Evolutionary conservation across 1,140 invertebrate species (phyloP).

Genomic region (Coptotermes formosanus): DNA sequence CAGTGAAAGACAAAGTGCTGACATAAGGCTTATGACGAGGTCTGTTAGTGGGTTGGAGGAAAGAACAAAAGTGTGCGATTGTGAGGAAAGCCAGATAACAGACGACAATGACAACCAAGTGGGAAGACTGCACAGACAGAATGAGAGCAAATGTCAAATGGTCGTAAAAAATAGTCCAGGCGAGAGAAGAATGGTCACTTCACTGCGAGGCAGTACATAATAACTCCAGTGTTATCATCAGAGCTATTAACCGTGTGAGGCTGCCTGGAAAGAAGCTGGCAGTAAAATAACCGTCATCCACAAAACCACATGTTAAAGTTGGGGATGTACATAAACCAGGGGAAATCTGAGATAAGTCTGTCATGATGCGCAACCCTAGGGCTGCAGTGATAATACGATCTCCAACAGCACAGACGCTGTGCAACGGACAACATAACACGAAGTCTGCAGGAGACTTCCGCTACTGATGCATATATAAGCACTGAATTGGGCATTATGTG

Average conservation of each 20-base stretch:
- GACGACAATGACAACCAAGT: background rate
- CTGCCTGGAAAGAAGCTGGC: background rate
- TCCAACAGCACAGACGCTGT: background rate
- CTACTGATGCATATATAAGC: background rate
- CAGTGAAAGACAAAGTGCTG: background rate
- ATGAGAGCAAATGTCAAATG: background rate
- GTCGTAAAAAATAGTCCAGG: background rate
- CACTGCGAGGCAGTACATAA: background rate
- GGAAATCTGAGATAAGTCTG: background rate
- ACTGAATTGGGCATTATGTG: background rate
- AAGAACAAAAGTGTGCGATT: background rate
- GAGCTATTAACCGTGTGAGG: slow-evolving; percentile 1
- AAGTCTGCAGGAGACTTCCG: background rate
- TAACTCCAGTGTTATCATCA: background rate
- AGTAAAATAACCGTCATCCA: background rate
- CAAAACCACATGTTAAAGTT: background rate
- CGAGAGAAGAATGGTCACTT: background rate
- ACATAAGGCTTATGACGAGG: background rate
- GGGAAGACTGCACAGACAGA: background rate
- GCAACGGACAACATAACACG: background rate
- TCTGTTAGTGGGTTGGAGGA: background rate
- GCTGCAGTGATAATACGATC: background rate
- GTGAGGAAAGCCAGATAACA: background rate
- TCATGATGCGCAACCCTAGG: background rate
- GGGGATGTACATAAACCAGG: slow-evolving; percentile 10